Evolutionary conservation across 30 jellyfish, hydroid and myxozoan species (phyloP).

Genomic region (Pseudorhiza aurosa): DNA sequence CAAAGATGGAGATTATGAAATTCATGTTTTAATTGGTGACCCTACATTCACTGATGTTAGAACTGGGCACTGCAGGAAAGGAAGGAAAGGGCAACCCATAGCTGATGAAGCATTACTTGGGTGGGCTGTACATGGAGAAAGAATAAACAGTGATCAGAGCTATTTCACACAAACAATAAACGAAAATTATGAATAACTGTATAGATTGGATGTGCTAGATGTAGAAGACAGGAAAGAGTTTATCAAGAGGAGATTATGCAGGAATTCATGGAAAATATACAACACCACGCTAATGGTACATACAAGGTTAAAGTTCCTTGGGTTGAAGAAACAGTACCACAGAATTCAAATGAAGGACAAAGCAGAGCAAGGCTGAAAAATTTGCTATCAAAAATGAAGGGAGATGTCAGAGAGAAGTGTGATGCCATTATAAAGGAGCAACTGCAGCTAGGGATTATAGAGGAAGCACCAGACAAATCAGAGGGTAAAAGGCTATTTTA

Average conservation of each 20-base stretch:
- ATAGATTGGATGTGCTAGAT: slow-evolving; percentile 38
- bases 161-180: slow-evolving; percentile 55
- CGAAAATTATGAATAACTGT: slow-evolving; percentile 31
- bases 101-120: slow-evolving; percentile 65
- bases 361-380: slow-evolving; percentile 47
- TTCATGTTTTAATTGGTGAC: slow-evolving; percentile 55
- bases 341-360: slow-evolving; percentile 51
- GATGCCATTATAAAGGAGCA: slow-evolving; percentile 50
- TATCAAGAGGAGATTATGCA: slow-evolving; percentile 33
- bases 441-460: slow-evolving; percentile 37
- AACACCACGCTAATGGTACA: slow-evolving; percentile 26
- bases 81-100: slow-evolving; percentile 37
- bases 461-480: slow-evolving; percentile 37
- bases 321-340: slow-evolving; percentile 59
- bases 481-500: slow-evolving; percentile 39
- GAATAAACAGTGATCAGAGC: slow-evolving; percentile 1
- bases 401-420: slow-evolving; percentile 33
- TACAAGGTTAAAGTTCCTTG: slow-evolving; percentile 41
- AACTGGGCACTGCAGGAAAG: slow-evolving; percentile 49
- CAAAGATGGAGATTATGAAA: slow-evolving; percentile 42
- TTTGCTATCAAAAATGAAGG: slow-evolving; percentile 37
- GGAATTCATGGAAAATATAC: slow-evolving; percentile 43
- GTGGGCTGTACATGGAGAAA: slow-evolving; percentile 58
- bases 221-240: slow-evolving; percentile 34
- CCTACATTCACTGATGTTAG: slow-evolving; percentile 54